Evolutionary conservation across 1,140 invertebrate genomes (phyloP), one percentile per base, ranked within the genome.

Genomic region (Caenorhabditis inopinata): DNA sequence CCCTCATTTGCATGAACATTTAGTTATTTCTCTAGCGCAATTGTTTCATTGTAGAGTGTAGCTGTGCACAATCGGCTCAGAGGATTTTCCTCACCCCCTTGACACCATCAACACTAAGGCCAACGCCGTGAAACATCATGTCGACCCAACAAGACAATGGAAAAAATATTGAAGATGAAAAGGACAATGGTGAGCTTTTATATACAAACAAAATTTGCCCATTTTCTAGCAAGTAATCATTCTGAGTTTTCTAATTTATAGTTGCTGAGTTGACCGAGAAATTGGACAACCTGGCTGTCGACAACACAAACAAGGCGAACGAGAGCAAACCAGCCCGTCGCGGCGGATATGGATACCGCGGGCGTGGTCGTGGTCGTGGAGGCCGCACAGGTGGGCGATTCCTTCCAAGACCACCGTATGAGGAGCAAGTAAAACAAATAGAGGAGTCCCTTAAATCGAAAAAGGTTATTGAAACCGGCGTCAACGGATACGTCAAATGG

Each of bases 31-130:
- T n/a, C n/a, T n/a, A n/a, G n/a, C n/a, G n/a, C n/a, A n/a, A n/a
- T n/a, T n/a, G n/a, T n/a, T 0, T 32, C 3, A 32, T 58, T 68
- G n/a, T 32, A 68, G 58, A 68, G 58, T 68, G 58, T 68, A 68
- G 58, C 18, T 68, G 58, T 38, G 32, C 38, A 68, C 58, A 68
- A 68, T 68, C 58, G 32, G 58, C 58, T 68, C 32, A 68, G 58
- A 68, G 58, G 58, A 68, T 68, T 68, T 68, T 68, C 58, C 58
- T 68, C 58, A 68, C 58, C 58, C 49, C 58, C 58, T 68, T 68
- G 58, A 68, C 58, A 68, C 32, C 58, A 68, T 68, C 58, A 68
- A 68, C 5, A 42, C 58, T 38, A 68, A 68, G 58, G 58, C 58
- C 58, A 38, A 68, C 58, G 58, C 58, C 58, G 25, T 32, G 58